Evolutionary conservation across 2,888 invertebrate genomes (phyloP).

Genomic region (Drosophila cracens): DNA sequence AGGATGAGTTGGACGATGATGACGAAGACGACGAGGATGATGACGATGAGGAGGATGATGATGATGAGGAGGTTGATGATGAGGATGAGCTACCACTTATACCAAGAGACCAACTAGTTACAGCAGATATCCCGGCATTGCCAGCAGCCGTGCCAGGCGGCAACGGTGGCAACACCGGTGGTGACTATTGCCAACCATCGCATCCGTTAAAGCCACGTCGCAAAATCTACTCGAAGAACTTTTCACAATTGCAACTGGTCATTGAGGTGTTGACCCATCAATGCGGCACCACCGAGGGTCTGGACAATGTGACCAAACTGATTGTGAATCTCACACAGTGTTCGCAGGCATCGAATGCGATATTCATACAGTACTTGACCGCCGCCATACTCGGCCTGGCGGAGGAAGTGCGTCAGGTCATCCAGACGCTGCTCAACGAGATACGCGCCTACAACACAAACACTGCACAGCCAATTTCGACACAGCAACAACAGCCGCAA

Average conservation of each 20-base stretch:
- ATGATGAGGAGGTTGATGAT: conserved; percentile 19
- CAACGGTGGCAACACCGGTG: neutral
- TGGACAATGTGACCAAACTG: conserved; percentile 92
- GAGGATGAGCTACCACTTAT: conserved; percentile 15
- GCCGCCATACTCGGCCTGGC: conserved; percentile 91
- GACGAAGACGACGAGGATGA: conserved; percentile 30
- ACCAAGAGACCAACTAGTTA: conserved; percentile 3
- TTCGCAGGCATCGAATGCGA: conserved; percentile 89
- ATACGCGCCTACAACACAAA: conserved; percentile 84
- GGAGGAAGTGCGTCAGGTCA: conserved; percentile 90
- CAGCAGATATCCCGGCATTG: neutral
- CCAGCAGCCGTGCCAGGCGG: conserved; percentile 2
- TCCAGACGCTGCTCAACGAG: conserved; percentile 88
- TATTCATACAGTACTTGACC: conserved; percentile 88
- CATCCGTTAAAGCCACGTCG: conserved; percentile 50
- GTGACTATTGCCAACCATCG: neutral
- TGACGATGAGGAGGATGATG: conserved; percentile 18
- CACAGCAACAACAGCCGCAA: neutral
- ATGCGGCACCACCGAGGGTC: conserved; percentile 93
- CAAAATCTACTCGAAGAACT: conserved; percentile 82
- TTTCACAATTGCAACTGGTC: conserved; percentile 89
- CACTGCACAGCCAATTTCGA: conserved; percentile 10
- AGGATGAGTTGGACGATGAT: conserved; percentile 31
- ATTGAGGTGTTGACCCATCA: conserved; percentile 92
- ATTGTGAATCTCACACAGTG: conserved; percentile 91